These are phyloP conservation scores for Allygus modestus DNA, from an alignment of 2,888 invertebrate species.

Conservation along the genomic window DNA sequence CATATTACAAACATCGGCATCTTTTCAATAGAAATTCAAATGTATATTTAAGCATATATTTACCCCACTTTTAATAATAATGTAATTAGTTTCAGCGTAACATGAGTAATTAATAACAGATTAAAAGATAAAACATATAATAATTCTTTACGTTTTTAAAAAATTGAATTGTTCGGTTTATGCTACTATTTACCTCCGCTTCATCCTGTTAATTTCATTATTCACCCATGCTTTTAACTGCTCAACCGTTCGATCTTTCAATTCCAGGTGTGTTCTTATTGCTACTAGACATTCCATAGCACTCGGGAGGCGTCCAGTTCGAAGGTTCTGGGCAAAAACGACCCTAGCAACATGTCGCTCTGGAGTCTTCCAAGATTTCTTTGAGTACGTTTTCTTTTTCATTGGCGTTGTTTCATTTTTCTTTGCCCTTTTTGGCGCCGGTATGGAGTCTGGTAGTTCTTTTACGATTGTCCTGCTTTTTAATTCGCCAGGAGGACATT, in stretches of 20 bases:
- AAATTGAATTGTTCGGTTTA: too few relatives aligned
- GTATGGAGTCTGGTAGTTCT: neutral
- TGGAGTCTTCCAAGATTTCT: conserved; percentile 37
- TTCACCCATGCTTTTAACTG: conserved; percentile 27
- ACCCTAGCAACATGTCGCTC: neutral
- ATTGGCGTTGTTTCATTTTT: neutral
- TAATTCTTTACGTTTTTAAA: too few relatives aligned
- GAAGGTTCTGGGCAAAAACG: neutral
- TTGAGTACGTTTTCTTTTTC: neutral
- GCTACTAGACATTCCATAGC: neutral
- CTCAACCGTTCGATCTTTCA: neutral
- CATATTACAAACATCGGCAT: too few relatives aligned
- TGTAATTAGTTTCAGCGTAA: too few relatives aligned
- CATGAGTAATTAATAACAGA: too few relatives aligned
- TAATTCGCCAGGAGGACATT: too few relatives aligned
- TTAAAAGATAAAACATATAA: too few relatives aligned
- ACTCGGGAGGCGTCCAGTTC: conserved; percentile 3
- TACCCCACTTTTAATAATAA: too few relatives aligned
- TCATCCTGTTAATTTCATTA: conserved; percentile 42
- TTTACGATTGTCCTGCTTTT: neutral
- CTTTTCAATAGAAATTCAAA: too few relatives aligned
- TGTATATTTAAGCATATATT: too few relatives aligned
- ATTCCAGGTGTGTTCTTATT: neutral
- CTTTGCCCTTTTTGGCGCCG: neutral
- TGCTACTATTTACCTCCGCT: conserved; percentile 66